Base-by-base conservation (phyloP, 1,140 invertebrate species). In the Oedothorax gibbosus region DNA sequence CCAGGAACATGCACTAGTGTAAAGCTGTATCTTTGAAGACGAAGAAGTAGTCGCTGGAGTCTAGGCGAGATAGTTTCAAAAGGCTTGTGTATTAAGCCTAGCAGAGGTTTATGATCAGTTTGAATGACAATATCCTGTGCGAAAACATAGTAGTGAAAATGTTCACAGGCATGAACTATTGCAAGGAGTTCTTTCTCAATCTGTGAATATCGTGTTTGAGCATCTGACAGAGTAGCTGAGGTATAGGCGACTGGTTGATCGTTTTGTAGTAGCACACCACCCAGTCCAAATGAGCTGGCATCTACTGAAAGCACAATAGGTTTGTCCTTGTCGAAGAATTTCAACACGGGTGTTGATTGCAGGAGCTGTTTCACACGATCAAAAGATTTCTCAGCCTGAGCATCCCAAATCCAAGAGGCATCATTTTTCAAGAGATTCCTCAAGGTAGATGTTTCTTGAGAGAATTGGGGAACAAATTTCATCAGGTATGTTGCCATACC, bases 1-100 rank as follows among this genome's bases (percentile, higher is more conserved):
- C 86, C 87, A 69, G 89, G 83, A 15, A 88, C 85, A 85, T 90
- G 92, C 21, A 77, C 57, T 6, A 91, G 80, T 49, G 87, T 85
- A 57, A 91, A 88, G 85, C 91, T 88, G 88, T 90, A 92, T 83
- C 87, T 51, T 62, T 90, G 89, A 15, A 92, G 71, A 71, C 87
- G 86, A 6, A 92, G 76, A 15, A 90, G 60, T 89, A 91, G 90
- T 14, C 89, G 71, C 87, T 91, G 89, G 53, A 92, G 86, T 78
- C 91, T 78, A 10, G 88, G 86, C 8, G 90, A 88, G 21, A 89
- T 88, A 21, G 88, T 86, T 51, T 88, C 57, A 53, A 91, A 86
- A n/a, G 88, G 88, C 84, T 91, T 91, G 80, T 88, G 88, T 53
- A 89, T 87, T 62, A 91, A 90, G 20, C 20, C 68, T 51, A 89